A percentile compares a stretch with the other conserved stretches of the same genome.
These are phyloP conservation scores for Polyommatus iphigenia DNA, from an alignment of 2,888 invertebrate genomes.

Conservation along the genomic window DNA sequence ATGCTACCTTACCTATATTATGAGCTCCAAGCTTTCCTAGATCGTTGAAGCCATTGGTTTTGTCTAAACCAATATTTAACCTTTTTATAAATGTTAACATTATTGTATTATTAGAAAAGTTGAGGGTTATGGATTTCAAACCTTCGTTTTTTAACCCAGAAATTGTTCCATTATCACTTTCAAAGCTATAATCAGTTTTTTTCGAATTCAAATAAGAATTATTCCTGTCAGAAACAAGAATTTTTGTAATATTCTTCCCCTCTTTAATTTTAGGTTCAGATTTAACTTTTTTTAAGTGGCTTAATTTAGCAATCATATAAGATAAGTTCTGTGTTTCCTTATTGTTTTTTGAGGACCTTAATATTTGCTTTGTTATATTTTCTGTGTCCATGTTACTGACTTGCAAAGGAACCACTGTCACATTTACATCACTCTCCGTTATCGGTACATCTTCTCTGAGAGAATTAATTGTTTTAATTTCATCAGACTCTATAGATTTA, in stretches of 20 bases:
- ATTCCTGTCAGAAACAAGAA: not conserved
- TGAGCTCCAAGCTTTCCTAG: not conserved
- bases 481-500: not conserved
- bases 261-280: not conserved
- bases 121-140: not conserved
- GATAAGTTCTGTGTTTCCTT: not conserved
- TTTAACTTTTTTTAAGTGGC: not conserved
- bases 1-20: not conserved
- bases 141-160: not conserved
- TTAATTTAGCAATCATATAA: not conserved
- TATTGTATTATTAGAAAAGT: not conserved
- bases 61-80: not conserved
- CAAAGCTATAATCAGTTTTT: not conserved
- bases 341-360: not conserved
- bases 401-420: not conserved
- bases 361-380: not conserved
- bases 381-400: not conserved
- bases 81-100: not conserved
- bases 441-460: not conserved
- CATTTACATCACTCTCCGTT: not conserved
- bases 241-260: not conserved
- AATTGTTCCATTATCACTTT: not conserved
- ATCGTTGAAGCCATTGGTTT: not conserved
- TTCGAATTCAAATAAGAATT: not conserved
- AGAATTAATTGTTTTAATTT: not conserved